Conservation (phyloP, 2,797 vertebrate genomes). For the Cyprinodon diabolis region DNA sequence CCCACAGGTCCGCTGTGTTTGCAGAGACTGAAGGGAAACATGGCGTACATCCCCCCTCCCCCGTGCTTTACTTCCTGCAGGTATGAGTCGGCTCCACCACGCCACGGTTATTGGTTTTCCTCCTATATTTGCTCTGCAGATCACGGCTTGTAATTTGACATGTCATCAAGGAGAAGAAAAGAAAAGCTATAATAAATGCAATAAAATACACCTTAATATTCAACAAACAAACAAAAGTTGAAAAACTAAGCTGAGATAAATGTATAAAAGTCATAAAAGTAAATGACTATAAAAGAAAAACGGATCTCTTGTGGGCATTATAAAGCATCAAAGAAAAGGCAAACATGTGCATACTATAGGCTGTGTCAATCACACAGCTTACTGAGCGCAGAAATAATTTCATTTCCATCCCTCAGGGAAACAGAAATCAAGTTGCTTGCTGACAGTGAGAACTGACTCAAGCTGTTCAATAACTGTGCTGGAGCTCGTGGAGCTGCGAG, state of each 20-base stretch:
- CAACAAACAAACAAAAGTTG: constrained; percentile 1
- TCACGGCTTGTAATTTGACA: not conserved
- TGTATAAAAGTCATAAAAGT: constrained; percentile 9
- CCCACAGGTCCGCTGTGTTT: constrained; percentile 23
- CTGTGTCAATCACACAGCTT: constrained; percentile 55
- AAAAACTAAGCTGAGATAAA: constrained; percentile 8
- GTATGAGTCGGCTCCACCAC: constrained; percentile 9
- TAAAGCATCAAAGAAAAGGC: constrained; percentile 17
- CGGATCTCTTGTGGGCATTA: constrained; percentile 12
- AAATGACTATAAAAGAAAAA: constrained; percentile 16
- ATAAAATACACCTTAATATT: constrained; percentile 18
- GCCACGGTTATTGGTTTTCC: constrained; percentile 4
- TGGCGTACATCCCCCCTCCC: constrained; percentile 11
- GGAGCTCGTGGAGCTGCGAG: constrained; percentile 32
- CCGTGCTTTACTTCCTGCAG: constrained; percentile 6
- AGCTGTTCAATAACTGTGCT: constrained; percentile 56
- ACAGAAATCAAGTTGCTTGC: constrained; percentile 61
- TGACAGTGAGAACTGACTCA: constrained; percentile 60
- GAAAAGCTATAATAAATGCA: not conserved
- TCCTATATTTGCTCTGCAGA: not conserved
- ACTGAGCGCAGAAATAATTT: constrained; percentile 54
- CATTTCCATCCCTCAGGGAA: constrained; percentile 52
- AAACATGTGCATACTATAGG: constrained; percentile 26
- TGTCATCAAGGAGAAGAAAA: constrained; percentile 2
- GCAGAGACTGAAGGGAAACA: constrained; percentile 29